A percentile compares a stretch with the other conserved stretches of the same genome.
Conservation (phyloP, 2,888 invertebrate species). For the Dolomedes plantarius region DNA sequence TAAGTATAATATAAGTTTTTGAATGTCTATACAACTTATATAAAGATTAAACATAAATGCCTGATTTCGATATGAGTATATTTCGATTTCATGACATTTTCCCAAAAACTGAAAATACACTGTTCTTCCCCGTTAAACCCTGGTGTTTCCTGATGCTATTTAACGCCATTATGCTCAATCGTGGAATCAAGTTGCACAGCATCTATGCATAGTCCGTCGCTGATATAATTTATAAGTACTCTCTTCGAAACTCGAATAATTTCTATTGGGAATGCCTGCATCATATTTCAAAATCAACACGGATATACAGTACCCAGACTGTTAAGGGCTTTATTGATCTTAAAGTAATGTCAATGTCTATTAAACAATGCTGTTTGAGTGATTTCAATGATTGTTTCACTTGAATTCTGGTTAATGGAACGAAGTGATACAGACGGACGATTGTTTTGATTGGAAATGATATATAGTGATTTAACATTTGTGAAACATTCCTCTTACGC, state of each 20-base stretch:
- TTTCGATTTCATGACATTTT: no score
- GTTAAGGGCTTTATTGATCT: conserved; percentile 55
- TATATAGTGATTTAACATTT: no score
- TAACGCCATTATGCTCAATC: not conserved
- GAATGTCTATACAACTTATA: no score
- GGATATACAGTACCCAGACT: conserved; percentile 26
- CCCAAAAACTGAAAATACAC: no score
- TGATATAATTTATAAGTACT: not conserved
- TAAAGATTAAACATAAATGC: no score
- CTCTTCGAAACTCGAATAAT: not conserved
- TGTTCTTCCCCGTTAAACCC: no score
- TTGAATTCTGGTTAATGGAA: conserved; percentile 42
- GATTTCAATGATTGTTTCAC: conserved; percentile 51
- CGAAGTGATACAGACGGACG: not conserved
- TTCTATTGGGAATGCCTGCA: conserved; percentile 17
- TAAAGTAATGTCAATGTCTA: conserved; percentile 36
- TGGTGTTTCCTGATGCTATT: not conserved
- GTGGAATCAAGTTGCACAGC: not conserved
- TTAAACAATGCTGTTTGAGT: conserved; percentile 45
- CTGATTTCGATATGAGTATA: no score
- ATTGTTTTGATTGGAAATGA: no score
- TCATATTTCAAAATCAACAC: conserved; percentile 57
- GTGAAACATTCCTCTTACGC: no score
- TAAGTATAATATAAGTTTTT: no score
- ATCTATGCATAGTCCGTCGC: not conserved